phyloP scores from a whole-genome alignment of 2,888 invertebrate species.

The Aspidiotus destructor region DNA sequence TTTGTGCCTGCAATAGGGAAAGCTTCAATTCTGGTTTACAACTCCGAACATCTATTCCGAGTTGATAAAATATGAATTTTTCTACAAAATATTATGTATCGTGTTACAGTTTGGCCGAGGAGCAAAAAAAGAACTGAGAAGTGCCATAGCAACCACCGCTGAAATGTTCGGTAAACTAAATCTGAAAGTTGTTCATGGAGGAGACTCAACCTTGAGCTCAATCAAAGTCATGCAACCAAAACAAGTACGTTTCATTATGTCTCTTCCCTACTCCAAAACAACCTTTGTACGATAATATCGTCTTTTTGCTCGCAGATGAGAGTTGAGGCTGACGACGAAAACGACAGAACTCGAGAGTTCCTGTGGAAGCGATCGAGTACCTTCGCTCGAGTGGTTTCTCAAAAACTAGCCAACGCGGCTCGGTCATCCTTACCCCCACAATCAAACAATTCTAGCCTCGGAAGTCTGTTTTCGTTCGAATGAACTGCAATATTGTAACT shows the following conservation, averaged over 20 bases:
- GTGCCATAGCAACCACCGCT: constrained; percentile 76
- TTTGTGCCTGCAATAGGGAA: too few species aligned
- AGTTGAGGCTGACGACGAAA: constrained; percentile 61
- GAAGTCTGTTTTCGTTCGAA: too few species aligned
- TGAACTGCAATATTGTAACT: too few species aligned
- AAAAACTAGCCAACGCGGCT: constrained; percentile 58
- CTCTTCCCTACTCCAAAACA: background rate
- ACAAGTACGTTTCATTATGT: constrained; percentile 50
- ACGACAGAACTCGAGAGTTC: constrained; percentile 68
- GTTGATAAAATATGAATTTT: too few species aligned
- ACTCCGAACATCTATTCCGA: too few species aligned
- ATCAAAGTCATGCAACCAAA: constrained; percentile 79
- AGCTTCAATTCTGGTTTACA: too few species aligned
- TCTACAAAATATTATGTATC: too few species aligned
- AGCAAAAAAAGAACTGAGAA: constrained; percentile 68
- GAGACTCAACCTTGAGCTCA: constrained; percentile 70
- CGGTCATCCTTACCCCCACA: constrained; percentile 51
- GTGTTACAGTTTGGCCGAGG: constrained; percentile 57
- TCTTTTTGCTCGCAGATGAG: constrained; percentile 53
- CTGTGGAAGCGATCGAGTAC: constrained; percentile 74
- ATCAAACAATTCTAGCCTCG: too few species aligned
- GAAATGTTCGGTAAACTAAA: constrained; percentile 75
- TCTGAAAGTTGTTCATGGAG: constrained; percentile 64
- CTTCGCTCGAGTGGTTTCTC: constrained; percentile 73
- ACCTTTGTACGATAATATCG: background rate